Percentiles rank a stretch among this genome's conserved stretches.
phyloP scores from a whole-genome alignment of 2,113 vertebrate species.

The Canis aureus region DNA sequence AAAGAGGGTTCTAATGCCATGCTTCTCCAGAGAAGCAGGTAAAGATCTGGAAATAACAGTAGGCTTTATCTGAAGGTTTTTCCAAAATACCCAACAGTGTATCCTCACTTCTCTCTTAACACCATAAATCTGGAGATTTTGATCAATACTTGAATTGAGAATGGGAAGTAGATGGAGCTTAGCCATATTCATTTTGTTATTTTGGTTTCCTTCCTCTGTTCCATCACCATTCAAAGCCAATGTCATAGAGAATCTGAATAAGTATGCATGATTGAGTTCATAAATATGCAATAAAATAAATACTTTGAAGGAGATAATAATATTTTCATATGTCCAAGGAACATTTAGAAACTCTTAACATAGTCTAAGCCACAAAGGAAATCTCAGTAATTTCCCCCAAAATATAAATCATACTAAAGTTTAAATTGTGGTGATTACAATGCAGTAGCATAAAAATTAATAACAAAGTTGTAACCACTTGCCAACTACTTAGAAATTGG shows the following conservation, averaged over 20 bases:
- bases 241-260: neutral
- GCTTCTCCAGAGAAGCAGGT: neutral
- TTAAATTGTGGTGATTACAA: neutral
- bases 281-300: neutral
- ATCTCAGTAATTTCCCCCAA: neutral
- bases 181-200: neutral
- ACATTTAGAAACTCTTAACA: neutral
- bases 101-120: neutral
- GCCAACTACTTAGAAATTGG: neutral
- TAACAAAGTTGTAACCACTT: neutral
- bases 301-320: neutral
- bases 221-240: neutral
- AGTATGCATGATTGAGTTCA: neutral
- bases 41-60: neutral
- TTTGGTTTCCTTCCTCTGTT: neutral
- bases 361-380: neutral
- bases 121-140: neutral
- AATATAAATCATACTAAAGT: neutral
- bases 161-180: neutral
- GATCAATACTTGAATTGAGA: neutral
- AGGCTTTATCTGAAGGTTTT: neutral
- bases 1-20: neutral
- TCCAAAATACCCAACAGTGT: neutral
- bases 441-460: neutral
- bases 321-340: neutral